Evolutionary conservation across 2,888 invertebrate genomes (phyloP), one percentile per base, ranked within the genome.

Genomic region (Acrocyrtus sp.): DNA sequence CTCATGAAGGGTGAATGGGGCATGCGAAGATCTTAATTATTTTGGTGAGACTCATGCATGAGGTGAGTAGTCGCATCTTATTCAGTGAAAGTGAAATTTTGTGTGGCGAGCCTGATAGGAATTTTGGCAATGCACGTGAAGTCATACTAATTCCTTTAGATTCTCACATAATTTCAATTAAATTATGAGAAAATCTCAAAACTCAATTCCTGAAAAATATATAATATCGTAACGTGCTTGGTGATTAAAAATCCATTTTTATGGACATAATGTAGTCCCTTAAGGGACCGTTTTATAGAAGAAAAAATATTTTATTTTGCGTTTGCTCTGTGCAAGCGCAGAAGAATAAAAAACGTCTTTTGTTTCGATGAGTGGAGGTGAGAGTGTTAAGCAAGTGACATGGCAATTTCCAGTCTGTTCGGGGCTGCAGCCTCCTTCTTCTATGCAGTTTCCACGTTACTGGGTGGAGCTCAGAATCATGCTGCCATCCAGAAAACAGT

Each of bases 361-460:
- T 10, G 3, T 17, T 58, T 34, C 17, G 12, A 8, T n/a, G 39
- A 60, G 1, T 17, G 3, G 48, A 19, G 19, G 48, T 8, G 19
- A 21, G 3, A 48, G 48, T 17, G 48, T 3, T 19, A 48, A 22
- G 15, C 19, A 12, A 17, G 54, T 56, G 48, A 12, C 27, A 68
- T 68, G 68, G 68, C 68, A 1, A 22, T 56, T 43, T 68, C 68
- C 19, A 70, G 61, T 24, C 41, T 78, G 10, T 72, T 78, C 27
- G 68, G 73, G 22, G 72, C 74, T 8, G 78, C 77, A 34, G 78
- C 80, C 43, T 78, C 80, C 10, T 80, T 80, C 26, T 62, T 80
- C 50, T 80, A 80, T 53, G 80, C 80, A 45, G 70, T 80, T n/a
- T 74, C 80, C 15, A 68, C 78, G n/a, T 54, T 80, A 45, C 74